Evolutionary conservation across 2,797 vertebrate genomes (phyloP), one percentile per base, ranked within the genome.

Genomic region (Fratercula arctica): DNA sequence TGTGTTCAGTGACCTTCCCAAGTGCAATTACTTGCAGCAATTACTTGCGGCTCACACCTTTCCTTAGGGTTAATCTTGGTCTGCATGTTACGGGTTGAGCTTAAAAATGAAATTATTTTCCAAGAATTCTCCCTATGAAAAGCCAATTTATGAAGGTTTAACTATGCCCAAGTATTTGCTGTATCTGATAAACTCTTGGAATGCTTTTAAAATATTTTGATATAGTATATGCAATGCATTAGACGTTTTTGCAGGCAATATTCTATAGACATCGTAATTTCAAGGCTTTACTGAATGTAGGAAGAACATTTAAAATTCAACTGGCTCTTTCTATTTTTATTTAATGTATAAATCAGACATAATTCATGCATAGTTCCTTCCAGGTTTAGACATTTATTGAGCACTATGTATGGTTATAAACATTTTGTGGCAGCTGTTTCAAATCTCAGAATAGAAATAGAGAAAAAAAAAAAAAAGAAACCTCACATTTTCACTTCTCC

Each of bases 281-380:
- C 87, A 57, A 83, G 56, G 59, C 90, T 92, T 48, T 89, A 45
- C 39, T 66, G 86, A 93, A 85, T 61, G 45, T 68, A 33, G 33
- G 59, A 80, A 84, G 46, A 74, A 66, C 54, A 41, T 83, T 95
- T 87, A 85, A 87, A 95, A 96, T 96, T 93, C 92, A 95, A 59
- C 77, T 74, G 43, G 17, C 48, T 95, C 64, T 77, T 90, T 93
- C 93, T 95, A 92, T 95, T 96, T 96, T 95, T 95, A 90, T 95
- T 96, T 95, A 95, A 96, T 81, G 69, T 95, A 91, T 96, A 96
- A 95, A 94, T 95, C 95, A 91, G 94, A 26, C 39, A 81, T 89
- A 93, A 91, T 96, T 96, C 63, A 67, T 87, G 87, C 78, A 3
- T 87, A 72, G 80, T 92, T 96, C 86, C 68, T 94, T 90, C 94